Evolutionary conservation across 2,888 invertebrate genomes (phyloP), one percentile per base, ranked within the genome.

Genomic region (Ommatoiulus sabulosus): DNA sequence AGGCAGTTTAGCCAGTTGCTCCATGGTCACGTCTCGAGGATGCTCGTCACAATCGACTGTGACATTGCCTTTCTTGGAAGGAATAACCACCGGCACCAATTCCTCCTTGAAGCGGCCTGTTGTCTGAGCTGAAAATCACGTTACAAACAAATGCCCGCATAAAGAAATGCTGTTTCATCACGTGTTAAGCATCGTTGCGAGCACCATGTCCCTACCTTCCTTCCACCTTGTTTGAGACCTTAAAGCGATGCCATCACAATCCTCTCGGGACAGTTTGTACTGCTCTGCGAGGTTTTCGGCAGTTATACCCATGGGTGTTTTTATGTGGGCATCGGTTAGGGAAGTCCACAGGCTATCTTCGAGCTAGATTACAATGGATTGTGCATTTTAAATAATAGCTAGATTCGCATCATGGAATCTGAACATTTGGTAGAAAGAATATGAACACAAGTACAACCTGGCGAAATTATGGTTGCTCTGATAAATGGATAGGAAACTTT

Each of bases 231-330:
- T 94, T 92, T 99, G 99, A 0, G 98, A 98, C 90, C 94, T 94
- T 3, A 97, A 92, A 0, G 98, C 96, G 93, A 96, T 99, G 90
- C 95, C 94, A 92, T 99, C 99, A 87, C 96, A 96, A 91, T 97
- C 96, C 90, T 96, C 95, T 89, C 96, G 94, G 1, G 95, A 95
- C 87, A 98, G 94, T 87, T 95, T 95, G 92, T 95, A 97, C 92
- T 98, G 95, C 89, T 95, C 96, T 0, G 97, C 98, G 86, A 98
- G 94, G 92, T 98, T 98, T 93, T 98, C 98, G 0, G 98, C 98
- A 0, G 99, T 99, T 92, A 98, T 93, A 2, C 97, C 99, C 99
- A 99, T 99, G 0, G 99, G 97, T 57, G 97, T 94, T 90, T 97
- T 96, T 92, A 97, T 97, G 93, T 97, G 96, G 0, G 95, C 94